Base-by-base conservation (phyloP, 2,888 invertebrate species). In the Idaea biselata region DNA sequence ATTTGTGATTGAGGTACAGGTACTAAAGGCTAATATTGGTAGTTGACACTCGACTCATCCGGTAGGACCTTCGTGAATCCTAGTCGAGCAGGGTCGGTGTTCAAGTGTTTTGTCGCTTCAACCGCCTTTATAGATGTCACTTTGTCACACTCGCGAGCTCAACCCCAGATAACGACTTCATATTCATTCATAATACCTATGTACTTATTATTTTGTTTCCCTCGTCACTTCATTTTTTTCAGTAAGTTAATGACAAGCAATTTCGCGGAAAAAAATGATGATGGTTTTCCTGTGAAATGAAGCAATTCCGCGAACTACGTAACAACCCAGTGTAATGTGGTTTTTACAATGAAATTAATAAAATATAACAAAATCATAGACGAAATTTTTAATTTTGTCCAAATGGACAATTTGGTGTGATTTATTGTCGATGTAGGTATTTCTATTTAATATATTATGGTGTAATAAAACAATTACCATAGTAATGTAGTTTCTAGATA, bases 101-200 rank as follows among this genome's bases (percentile, higher is more conserved):
- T 84, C 81, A 79, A 87, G 86, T 85, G 81, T 86, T 87, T 84
- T 84, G 81, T 78, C 80, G 81, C 78, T 78, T 82, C 78, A 84
- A 83, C 82, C 82, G 82, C 83, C 79, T 85, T 86, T 84, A 84
- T 83, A 84, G 84, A 84, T 83, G 85, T 87, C 86, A 87, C 82
- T 86, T 86, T 85, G 82, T 85, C 83, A 84, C 84, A 85, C 81
- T 82, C 81, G 73, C 78, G 75, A 81, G 80, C 80, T 85, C 77
- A 81, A 77, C 76, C 77, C 72, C 80, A 83, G 82, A 82, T 84
- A 84, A 85, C 82, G 83, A 76, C 80, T 80, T 85, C 79, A 84
- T 80, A 80, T 77, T 77, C 79, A 77, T 77, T 63, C 58, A 32
- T 60, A 63, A 62, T 65, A 44, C 44, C 25, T 25, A 25, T 25